phyloP scores from a whole-genome alignment of 1,140 invertebrate species.

The Cyrtorhinus lividipennis region DNA sequence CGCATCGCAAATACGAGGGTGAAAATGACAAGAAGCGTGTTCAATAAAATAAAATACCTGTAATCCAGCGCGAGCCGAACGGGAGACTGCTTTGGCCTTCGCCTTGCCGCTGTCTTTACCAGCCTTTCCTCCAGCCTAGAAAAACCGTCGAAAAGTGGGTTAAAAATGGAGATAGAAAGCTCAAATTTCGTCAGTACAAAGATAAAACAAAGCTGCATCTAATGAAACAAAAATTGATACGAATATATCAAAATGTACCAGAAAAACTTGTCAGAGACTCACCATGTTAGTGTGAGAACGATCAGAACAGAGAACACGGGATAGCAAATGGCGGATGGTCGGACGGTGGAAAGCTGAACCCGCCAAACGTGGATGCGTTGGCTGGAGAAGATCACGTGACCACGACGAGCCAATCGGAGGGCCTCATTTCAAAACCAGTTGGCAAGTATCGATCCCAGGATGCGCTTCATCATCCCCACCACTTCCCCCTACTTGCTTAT shows the following conservation, averaged over 20 bases:
- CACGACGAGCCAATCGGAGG: conserved; percentile 1
- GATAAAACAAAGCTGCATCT: background rate
- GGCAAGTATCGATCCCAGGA: background rate
- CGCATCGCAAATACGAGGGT: too few species aligned
- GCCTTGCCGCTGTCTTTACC: conserved; percentile 99
- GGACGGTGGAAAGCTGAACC: conserved; percentile 4
- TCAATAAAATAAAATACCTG: conserved; percentile 48
- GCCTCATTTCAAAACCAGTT: background rate
- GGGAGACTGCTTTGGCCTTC: conserved; percentile 97
- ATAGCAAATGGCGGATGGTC: conserved; percentile 7
- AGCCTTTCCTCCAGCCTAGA: conserved; percentile 94
- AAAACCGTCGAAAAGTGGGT: conserved; percentile 23
- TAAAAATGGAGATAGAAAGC: conserved; percentile 31
- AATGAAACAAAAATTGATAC: background rate
- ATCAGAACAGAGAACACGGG: background rate
- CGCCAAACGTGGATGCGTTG: conserved; percentile 18
- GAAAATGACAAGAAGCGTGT: background rate
- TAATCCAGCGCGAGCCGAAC: conserved; percentile 92
- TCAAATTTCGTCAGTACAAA: conserved; percentile 32
- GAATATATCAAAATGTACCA: background rate
- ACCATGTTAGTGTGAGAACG: background rate
- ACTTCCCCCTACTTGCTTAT: too few species aligned
- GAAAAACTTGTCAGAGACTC: conserved; percentile 12
- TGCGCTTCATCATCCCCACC: too few species aligned
- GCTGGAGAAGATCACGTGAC: conserved; percentile 14